Percentiles rank a stretch among this genome's conserved stretches.
These are phyloP conservation scores for Marmota monax DNA, from an alignment of 2,113 vertebrate species.

Conservation along the genomic window DNA sequence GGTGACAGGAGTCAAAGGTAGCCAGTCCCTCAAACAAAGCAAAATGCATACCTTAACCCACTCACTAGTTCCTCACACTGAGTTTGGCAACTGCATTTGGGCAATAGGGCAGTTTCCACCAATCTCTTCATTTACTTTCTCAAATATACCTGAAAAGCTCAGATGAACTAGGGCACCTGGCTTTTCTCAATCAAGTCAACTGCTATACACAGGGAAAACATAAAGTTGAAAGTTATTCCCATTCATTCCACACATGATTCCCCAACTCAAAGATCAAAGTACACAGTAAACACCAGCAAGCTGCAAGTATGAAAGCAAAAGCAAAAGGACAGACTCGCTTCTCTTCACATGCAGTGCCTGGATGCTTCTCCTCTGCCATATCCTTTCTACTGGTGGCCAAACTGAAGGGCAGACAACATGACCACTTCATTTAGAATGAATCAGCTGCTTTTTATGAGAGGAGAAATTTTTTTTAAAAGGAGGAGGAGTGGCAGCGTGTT, in stretches of 20 bases:
- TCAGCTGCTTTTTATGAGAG: background rate
- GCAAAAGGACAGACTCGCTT: background rate
- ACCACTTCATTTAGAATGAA: background rate
- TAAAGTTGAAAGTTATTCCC: background rate
- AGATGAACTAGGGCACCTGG: background rate
- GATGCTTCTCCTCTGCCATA: background rate
- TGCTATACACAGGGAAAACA: background rate
- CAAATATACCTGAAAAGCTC: background rate
- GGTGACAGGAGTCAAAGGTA: background rate
- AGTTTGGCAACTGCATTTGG: background rate
- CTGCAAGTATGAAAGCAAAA: background rate
- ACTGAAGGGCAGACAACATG: background rate
- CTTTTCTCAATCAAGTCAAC: constrained; percentile 45
- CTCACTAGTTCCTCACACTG: background rate
- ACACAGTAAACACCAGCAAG: background rate
- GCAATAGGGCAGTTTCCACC: background rate
- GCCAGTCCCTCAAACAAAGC: background rate
- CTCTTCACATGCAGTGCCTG: background rate
- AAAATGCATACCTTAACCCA: background rate
- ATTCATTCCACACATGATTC: background rate
- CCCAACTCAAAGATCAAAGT: constrained; percentile 15
- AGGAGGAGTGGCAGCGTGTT: background rate
- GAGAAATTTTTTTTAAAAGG: background rate
- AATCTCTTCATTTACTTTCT: background rate
- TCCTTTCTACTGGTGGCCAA: background rate